phyloP scores from a whole-genome alignment of 2,113 vertebrate genomes.

The Cyanistes caeruleus region DNA sequence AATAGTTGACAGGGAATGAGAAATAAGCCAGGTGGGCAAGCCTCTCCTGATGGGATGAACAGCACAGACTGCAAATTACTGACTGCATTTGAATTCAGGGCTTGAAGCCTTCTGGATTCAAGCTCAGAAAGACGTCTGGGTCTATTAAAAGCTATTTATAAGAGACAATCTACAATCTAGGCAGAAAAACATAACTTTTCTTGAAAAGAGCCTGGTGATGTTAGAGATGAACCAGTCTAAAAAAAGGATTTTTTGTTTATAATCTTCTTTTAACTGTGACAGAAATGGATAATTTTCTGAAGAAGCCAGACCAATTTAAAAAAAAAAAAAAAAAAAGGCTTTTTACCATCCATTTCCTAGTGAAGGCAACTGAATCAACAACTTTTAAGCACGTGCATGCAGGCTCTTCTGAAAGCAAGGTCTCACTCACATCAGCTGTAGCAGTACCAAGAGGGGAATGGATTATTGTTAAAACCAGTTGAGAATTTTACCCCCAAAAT shows the following conservation, averaged over 20 bases:
- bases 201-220: not conserved
- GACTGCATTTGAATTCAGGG: not conserved
- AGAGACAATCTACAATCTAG: not conserved
- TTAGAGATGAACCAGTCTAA: not conserved
- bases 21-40: not conserved
- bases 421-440: not conserved
- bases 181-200: not conserved
- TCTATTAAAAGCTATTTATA: constrained; percentile 3
- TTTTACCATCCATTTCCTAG: not conserved
- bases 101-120: not conserved
- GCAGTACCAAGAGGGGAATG: accelerated
- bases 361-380: not conserved
- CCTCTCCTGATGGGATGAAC: not conserved
- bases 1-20: not conserved
- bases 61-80: not conserved
- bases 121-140: not conserved
- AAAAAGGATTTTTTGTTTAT: not conserved
- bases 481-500: not conserved
- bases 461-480: not conserved
- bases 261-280: not conserved
- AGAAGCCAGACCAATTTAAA: not conserved
- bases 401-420: not conserved
- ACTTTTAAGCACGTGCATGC: not conserved
- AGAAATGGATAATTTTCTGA: not conserved
- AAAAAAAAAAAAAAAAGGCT: not conserved